Conservation (phyloP, 1,140 invertebrate genomes). For the Danaus plexippus region DNA sequence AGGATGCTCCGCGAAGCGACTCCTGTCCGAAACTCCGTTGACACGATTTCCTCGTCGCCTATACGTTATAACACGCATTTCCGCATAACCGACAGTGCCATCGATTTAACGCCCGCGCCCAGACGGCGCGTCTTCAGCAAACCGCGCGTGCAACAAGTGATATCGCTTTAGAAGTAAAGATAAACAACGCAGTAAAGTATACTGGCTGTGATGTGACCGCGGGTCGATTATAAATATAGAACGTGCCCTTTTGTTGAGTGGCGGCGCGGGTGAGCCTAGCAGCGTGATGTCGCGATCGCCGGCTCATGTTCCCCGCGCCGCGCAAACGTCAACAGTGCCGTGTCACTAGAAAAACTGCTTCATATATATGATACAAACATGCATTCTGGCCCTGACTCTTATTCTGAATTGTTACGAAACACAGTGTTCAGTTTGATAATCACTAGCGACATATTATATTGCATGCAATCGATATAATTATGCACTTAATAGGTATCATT, state of each 20-base stretch:
- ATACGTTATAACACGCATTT: constrained; percentile 46
- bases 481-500: neutral
- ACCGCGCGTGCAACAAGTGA: constrained; percentile 66
- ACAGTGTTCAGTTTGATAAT: neutral
- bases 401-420: too few species aligned
- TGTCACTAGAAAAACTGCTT: constrained; percentile 44
- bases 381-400: constrained; percentile 24
- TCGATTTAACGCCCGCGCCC: constrained; percentile 42
- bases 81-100: constrained; percentile 35
- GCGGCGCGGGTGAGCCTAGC: constrained; percentile 62
- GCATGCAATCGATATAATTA: constrained; percentile 4
- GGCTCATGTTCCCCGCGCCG: constrained; percentile 63
- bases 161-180: constrained; percentile 36
- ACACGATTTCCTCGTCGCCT: constrained; percentile 43
- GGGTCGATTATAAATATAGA: constrained; percentile 61
- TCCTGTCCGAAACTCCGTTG: constrained; percentile 53
- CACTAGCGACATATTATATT: constrained; percentile 12
- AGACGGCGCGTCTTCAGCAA: constrained; percentile 29
- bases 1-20: constrained; percentile 60
- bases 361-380: constrained; percentile 50
- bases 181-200: constrained; percentile 41
- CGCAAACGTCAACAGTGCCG: constrained; percentile 63
- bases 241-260: constrained; percentile 56
- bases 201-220: constrained; percentile 53
- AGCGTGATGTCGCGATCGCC: constrained; percentile 45